Evolutionary conservation across 2,888 invertebrate genomes (phyloP).

Genomic region (Odontocolon sp.): DNA sequence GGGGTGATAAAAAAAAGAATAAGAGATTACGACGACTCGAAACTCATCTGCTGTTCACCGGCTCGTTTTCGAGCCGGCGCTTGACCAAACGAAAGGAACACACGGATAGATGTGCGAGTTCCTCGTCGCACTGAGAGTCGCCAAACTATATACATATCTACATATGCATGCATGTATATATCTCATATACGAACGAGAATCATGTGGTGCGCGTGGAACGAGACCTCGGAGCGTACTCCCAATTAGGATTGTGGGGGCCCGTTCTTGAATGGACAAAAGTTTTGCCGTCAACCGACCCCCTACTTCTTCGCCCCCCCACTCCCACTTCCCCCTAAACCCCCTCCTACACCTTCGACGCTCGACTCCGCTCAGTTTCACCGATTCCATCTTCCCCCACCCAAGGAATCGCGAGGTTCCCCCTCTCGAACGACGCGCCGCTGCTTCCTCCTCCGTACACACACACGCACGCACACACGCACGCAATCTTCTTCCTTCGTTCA

Average conservation of each 20-base stretch:
- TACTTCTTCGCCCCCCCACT: too few species aligned
- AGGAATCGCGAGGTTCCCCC: conserved; percentile 55
- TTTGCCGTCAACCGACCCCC: conserved; percentile 69
- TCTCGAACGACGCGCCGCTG: conserved; percentile 6
- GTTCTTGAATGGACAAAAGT: conserved; percentile 78
- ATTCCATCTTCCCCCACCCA: conserved; percentile 56
- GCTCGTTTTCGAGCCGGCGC: conserved; percentile 7
- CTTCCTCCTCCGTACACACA: conserved; percentile 6
- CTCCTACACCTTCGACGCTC: conserved; percentile 51
- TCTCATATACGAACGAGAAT: too few species aligned
- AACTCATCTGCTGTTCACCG: not conserved
- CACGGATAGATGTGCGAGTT: conserved; percentile 1
- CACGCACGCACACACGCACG: conserved; percentile 29
- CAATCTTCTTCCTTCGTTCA: conserved; percentile 30
- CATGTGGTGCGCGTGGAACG: conserved; percentile 68
- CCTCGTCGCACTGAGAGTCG: not conserved
- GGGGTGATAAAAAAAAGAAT: not conserved
- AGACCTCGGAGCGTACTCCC: conserved; percentile 72
- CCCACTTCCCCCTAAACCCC: too few species aligned
- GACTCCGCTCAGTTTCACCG: conserved; percentile 47
- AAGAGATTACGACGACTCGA: not conserved
- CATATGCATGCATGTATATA: too few species aligned
- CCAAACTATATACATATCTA: too few species aligned
- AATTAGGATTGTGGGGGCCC: conserved; percentile 70
- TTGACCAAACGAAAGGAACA: not conserved